Percentiles rank a stretch among this genome's conserved stretches.
These are phyloP conservation scores for Percopsis transmontana DNA, from an alignment of 2,113 vertebrate genomes.

Conservation along the genomic window DNA sequence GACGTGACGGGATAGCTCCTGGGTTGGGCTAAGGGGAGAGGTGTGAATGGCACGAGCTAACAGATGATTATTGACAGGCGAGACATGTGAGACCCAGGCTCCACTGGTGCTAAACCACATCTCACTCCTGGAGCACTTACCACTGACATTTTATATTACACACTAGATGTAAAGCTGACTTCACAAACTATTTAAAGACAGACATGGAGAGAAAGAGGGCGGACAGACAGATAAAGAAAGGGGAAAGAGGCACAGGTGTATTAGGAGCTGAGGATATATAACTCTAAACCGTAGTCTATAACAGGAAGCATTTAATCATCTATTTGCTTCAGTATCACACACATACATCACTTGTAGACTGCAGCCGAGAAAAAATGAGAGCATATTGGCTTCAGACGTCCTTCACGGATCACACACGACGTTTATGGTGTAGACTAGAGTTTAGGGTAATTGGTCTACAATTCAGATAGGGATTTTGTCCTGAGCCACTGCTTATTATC, in stretches of 20 bases:
- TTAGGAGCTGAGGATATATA: neutral
- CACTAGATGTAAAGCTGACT: neutral
- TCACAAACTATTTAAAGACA: too few species aligned
- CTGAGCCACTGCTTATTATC: slow-evolving; percentile 49
- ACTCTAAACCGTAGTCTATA: too few species aligned
- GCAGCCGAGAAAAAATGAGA: too few species aligned
- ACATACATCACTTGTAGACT: too few species aligned
- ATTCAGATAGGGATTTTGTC: neutral
- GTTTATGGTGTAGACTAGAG: neutral
- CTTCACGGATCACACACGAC: too few species aligned
- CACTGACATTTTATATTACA: slow-evolving; percentile 12
- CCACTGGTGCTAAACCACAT: neutral
- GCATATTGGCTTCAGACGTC: too few species aligned
- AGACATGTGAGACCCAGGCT: slow-evolving; percentile 17
- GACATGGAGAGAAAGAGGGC: too few species aligned
- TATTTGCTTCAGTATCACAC: too few species aligned
- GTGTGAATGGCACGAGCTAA: slow-evolving; percentile 29
- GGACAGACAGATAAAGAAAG: neutral
- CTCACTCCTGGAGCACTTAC: neutral
- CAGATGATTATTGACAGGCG: slow-evolving; percentile 37
- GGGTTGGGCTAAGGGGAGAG: slow-evolving; percentile 38
- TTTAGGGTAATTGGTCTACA: slow-evolving; percentile 26
- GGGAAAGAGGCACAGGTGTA: neutral
- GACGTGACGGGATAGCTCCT: slow-evolving; percentile 60
- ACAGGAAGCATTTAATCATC: too few species aligned